Evolutionary conservation across 2,113 vertebrate genomes (phyloP).

Genomic region (Corythaixoides concolor): DNA sequence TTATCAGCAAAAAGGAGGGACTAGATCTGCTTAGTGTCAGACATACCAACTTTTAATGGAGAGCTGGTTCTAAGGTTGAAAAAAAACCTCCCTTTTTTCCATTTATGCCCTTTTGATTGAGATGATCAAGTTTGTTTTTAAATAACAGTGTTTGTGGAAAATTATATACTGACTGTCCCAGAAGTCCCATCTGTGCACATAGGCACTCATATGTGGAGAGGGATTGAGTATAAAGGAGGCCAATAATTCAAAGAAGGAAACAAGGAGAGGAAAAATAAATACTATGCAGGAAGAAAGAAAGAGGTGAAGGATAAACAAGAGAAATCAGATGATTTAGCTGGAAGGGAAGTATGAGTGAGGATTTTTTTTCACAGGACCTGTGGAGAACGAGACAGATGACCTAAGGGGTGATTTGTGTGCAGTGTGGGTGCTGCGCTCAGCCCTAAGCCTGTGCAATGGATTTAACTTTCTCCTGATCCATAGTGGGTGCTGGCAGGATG

Average conservation of each 20-base stretch:
- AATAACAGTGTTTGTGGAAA: slow-evolving; percentile 1
- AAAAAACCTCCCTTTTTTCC: not conserved
- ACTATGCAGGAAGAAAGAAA: not conserved
- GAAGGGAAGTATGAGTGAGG: not conserved
- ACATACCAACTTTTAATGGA: not conserved
- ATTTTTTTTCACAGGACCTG: not conserved
- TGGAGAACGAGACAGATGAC: not conserved
- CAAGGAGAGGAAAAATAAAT: not conserved
- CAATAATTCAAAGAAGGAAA: not conserved
- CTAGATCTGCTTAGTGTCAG: not conserved
- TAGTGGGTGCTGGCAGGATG: not conserved
- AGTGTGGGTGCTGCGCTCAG: not conserved
- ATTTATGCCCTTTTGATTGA: not conserved
- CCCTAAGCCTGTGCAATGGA: not conserved
- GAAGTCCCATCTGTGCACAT: slow-evolving; percentile 29
- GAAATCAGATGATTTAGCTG: not conserved
- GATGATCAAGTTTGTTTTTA: slow-evolving; percentile 6
- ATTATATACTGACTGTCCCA: slow-evolving; percentile 13
- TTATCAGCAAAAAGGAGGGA: not conserved
- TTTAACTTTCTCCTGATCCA: not conserved
- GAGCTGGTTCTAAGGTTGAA: not conserved
- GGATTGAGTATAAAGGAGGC: not conserved
- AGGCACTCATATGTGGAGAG: not conserved
- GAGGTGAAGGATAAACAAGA: not conserved
- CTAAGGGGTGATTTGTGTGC: not conserved